Percentiles rank a stretch among this genome's conserved stretches.
Conservation (phyloP, 2,797 vertebrate species). For the Sternarchorhynchus goeldii region DNA sequence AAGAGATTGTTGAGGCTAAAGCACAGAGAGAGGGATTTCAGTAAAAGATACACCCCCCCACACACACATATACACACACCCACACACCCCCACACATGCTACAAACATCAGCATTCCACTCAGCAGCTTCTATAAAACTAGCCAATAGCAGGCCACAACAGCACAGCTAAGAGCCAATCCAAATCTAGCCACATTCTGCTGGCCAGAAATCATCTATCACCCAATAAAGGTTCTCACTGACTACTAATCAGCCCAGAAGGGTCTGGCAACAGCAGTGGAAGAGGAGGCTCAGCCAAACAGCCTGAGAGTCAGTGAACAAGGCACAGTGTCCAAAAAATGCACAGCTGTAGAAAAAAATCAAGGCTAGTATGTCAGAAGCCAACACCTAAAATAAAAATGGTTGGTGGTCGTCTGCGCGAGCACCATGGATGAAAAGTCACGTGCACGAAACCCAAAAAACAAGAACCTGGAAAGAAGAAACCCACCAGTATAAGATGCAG, state of each 20-base stretch:
- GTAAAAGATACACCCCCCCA: slow-evolving; percentile 20
- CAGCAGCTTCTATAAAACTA: slow-evolving; percentile 17
- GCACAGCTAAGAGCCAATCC: slow-evolving; percentile 16
- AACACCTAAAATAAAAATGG: too few relatives aligned
- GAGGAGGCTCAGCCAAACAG: neutral
- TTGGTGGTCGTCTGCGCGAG: too few relatives aligned
- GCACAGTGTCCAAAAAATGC: neutral
- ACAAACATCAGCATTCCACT: slow-evolving; percentile 5
- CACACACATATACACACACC: slow-evolving; percentile 13
- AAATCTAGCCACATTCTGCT: neutral
- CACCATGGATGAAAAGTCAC: too few relatives aligned
- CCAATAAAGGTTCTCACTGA: slow-evolving; percentile 4
- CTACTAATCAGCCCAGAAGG: neutral
- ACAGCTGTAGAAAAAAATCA: neutral
- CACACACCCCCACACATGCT: slow-evolving; percentile 18
- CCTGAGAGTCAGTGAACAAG: neutral
- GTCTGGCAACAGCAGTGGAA: neutral
- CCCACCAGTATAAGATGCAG: too few relatives aligned
- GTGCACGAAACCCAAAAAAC: too few relatives aligned
- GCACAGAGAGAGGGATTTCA: slow-evolving; percentile 17
- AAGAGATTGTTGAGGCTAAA: slow-evolving; percentile 37
- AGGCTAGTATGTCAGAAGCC: neutral
- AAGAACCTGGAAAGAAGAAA: too few relatives aligned
- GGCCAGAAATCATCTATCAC: neutral
- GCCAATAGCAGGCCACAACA: slow-evolving; percentile 36